Conservation (phyloP, 2,888 invertebrate species). For the Phania funesta region DNA sequence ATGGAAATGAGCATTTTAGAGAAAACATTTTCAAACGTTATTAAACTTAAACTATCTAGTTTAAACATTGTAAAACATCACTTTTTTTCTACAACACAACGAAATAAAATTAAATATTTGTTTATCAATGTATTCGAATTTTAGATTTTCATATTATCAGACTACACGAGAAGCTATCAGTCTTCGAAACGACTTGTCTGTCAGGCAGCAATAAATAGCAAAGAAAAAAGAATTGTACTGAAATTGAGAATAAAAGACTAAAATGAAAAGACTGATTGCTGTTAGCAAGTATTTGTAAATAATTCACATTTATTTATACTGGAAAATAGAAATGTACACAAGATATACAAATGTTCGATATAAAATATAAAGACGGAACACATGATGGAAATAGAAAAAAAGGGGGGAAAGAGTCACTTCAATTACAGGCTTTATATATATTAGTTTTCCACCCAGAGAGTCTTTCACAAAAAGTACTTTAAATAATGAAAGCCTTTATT, state of each 20-base stretch:
- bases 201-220: neutral
- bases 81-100: neutral
- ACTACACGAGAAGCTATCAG: slow-evolving; percentile 23
- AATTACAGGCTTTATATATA: too few species aligned
- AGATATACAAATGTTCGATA: slow-evolving; percentile 5
- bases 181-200: slow-evolving; percentile 33
- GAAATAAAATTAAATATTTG: slow-evolving; percentile 24
- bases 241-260: slow-evolving; percentile 11
- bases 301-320: slow-evolving; percentile 42
- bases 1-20: neutral
- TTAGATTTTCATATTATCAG: slow-evolving; percentile 32
- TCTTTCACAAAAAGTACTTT: too few species aligned
- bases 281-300: slow-evolving; percentile 53
- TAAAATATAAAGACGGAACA: neutral
- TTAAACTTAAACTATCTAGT: slow-evolving; percentile 12
- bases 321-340: neutral
- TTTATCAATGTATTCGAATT: slow-evolving; percentile 46
- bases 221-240: neutral
- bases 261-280: slow-evolving; percentile 30
- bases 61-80: neutral
- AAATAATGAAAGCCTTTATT: too few species aligned
- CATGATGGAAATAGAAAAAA: neutral
- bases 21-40: neutral
- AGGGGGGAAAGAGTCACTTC: neutral
- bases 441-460: too few species aligned